A percentile compares a stretch with the other conserved stretches of the same genome.
Evolutionary conservation across 2,113 vertebrate genomes (phyloP).

Genomic region (Tupaia chinensis): DNA sequence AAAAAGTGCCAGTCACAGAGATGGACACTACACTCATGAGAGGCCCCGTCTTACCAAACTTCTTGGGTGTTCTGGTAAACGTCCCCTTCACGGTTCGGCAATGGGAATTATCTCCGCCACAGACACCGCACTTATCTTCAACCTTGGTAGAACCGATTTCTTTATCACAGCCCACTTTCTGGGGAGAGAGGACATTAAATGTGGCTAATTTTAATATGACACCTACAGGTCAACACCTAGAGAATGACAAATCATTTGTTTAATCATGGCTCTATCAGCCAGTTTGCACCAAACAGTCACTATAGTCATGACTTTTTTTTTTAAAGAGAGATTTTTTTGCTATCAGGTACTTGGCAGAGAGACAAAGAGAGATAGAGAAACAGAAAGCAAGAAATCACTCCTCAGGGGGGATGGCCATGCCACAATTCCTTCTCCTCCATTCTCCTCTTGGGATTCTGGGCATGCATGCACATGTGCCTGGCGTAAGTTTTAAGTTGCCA

Average conservation of each 20-base stretch:
- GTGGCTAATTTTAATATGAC: not conserved
- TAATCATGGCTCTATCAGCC: no score
- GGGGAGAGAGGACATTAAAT: conserved; percentile 60
- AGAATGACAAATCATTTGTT: not conserved
- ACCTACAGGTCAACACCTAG: not conserved
- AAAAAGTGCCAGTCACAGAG: not conserved
- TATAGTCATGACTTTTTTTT: not conserved
- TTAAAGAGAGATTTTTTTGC: no score
- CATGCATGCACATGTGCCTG: no score
- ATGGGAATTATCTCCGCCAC: conserved; percentile 97
- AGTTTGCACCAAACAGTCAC: not conserved
- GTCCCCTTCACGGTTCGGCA: conserved; percentile 97
- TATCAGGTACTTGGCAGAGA: no score
- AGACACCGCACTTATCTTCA: conserved; percentile 98
- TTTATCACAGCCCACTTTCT: conserved; percentile 98
- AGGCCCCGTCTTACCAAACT: conserved; percentile 90
- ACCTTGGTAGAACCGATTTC: conserved; percentile 96
- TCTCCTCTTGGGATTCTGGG: no score
- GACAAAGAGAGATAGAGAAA: no score
- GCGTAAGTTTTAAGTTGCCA: no score
- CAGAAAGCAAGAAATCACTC: no score
- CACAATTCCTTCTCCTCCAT: no score
- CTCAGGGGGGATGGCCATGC: no score
- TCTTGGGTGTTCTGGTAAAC: conserved; percentile 95
- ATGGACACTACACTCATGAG: not conserved